phyloP scores from a whole-genome alignment of 2,888 invertebrate genomes.

The Nudaria mundana region DNA sequence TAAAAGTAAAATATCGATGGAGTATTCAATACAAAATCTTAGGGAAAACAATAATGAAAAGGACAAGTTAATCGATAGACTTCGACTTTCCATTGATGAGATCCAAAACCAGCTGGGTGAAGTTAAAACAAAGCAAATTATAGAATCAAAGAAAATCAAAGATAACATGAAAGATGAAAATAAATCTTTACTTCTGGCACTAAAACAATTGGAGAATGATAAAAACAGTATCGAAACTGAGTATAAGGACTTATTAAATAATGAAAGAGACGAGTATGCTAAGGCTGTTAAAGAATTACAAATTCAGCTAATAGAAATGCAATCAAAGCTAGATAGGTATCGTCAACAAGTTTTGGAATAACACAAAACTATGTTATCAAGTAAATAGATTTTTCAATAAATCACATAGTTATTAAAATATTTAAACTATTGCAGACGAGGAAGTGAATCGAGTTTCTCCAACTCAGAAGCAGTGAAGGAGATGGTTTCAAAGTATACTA shows the following conservation, averaged over 20 bases:
- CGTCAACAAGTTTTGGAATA: neutral
- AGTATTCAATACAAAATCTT: constrained; percentile 49
- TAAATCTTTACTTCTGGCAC: constrained; percentile 58
- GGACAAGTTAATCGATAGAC: constrained; percentile 42
- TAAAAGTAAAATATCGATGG: constrained; percentile 56
- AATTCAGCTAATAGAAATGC: constrained; percentile 51
- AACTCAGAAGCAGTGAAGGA: constrained; percentile 52
- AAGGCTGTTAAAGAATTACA: constrained; percentile 57
- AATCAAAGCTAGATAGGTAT: constrained; percentile 60
- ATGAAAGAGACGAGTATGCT: constrained; percentile 73
- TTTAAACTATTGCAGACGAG: constrained; percentile 51
- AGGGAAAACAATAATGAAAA: constrained; percentile 51
- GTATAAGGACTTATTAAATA: constrained; percentile 72
- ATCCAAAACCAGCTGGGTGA: constrained; percentile 46
- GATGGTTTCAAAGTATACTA: constrained; percentile 60
- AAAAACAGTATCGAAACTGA: constrained; percentile 64
- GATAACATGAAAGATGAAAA: constrained; percentile 63
- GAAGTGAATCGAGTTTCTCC: constrained; percentile 40
- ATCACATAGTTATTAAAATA: neutral
- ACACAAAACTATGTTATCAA: neutral
- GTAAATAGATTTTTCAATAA: too few species aligned
- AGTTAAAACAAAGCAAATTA: constrained; percentile 36
- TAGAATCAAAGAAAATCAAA: constrained; percentile 40
- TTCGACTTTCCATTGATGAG: constrained; percentile 41
- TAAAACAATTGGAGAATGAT: constrained; percentile 67